Evolutionary conservation across 2,113 vertebrate genomes (phyloP).

Genomic region (Hucho hucho): DNA sequence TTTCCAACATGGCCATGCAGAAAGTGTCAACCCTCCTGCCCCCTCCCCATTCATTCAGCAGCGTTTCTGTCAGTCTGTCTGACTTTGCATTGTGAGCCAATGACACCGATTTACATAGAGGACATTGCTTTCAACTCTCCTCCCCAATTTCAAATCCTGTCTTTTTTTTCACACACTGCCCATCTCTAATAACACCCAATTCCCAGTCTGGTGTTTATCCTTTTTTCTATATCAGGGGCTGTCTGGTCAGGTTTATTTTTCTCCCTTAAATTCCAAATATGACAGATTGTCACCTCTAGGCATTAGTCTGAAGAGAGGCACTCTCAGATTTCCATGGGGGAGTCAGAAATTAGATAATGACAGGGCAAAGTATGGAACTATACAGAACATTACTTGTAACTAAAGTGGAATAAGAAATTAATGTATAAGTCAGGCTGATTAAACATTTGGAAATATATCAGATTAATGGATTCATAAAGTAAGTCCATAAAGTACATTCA

Average conservation of each 20-base stretch:
- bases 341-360: not conserved
- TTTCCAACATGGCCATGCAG: not conserved
- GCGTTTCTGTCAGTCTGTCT: slow-evolving; percentile 14
- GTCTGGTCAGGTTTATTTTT: not conserved
- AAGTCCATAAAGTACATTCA: too few species aligned
- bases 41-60: too few species aligned
- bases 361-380: not conserved
- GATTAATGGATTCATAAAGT: too few species aligned
- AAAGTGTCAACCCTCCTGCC: not conserved
- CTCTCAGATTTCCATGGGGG: not conserved
- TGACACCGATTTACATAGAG: slow-evolving; percentile 33
- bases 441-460: too few species aligned
- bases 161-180: too few species aligned
- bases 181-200: too few species aligned
- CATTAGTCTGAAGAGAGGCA: not conserved
- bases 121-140: slow-evolving; percentile 12
- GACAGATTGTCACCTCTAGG: not conserved
- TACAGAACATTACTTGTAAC: too few species aligned
- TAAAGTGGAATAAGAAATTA: too few species aligned
- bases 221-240: not conserved
- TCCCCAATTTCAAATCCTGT: not conserved
- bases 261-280: not conserved
- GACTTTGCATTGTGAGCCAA: slow-evolving; percentile 25
- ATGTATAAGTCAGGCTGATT: too few species aligned
- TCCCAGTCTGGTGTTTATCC: not conserved